These are phyloP conservation scores for Drosophila pseudoobscura DNA, from an alignment of 1,140 invertebrate species.

Conservation along the genomic window DNA sequence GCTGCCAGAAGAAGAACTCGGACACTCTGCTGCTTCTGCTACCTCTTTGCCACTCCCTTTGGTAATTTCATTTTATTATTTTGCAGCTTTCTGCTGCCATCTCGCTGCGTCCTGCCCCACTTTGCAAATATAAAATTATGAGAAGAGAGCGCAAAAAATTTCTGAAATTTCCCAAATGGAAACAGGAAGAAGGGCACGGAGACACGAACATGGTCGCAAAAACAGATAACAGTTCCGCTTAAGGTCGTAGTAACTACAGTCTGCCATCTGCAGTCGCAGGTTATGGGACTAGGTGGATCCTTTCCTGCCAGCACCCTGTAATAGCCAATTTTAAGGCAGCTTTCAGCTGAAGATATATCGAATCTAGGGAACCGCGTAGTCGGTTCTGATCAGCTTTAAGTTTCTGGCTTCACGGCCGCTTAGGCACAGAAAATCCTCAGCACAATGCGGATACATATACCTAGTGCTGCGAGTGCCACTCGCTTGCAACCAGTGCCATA, in stretches of 20 bases:
- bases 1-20: conserved; percentile 1
- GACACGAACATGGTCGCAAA: conserved; percentile 45
- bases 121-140: conserved; percentile 82
- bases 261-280: conserved; percentile 31
- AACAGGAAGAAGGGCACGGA: conserved; percentile 20
- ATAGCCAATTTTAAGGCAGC: too few species aligned
- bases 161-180: conserved; percentile 61
- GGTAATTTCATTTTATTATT: conserved; percentile 81
- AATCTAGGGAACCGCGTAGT: too few species aligned
- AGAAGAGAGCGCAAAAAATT: conserved; percentile 38
- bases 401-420: conserved; percentile 55
- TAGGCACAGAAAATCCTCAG: conserved; percentile 56
- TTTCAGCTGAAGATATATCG: background rate
- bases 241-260: conserved; percentile 78
- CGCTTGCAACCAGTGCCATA: conserved; percentile 50
- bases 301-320: background rate
- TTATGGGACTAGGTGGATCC: conserved; percentile 22
- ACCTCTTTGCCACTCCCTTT: conserved; percentile 25
- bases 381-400: background rate
- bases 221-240: conserved; percentile 77
- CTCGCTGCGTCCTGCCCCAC: conserved; percentile 51
- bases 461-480: conserved; percentile 37
- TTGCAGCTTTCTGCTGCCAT: conserved; percentile 70
- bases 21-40: background rate
- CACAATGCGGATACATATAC: conserved; percentile 60